Conservation (phyloP, 2,888 invertebrate genomes). For the Microplitis deprimator region DNA sequence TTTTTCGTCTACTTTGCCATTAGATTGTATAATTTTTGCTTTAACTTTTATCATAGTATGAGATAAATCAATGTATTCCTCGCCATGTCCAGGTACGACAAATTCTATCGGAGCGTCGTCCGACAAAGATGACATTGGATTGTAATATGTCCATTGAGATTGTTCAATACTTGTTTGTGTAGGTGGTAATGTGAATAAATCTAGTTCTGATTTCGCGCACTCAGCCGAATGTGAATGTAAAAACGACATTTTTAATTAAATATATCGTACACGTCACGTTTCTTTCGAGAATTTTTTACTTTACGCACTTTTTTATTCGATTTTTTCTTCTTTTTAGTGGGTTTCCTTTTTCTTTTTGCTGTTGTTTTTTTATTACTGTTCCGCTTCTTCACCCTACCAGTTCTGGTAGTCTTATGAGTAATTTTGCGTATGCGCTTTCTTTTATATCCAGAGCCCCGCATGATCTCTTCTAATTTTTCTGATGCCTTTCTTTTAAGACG, state of each 20-base stretch:
- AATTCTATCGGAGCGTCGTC: conserved; percentile 49
- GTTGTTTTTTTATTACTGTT: too few species aligned
- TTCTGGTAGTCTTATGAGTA: background rate
- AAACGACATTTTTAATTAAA: too few species aligned
- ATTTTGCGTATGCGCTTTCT: background rate
- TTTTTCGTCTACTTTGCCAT: background rate
- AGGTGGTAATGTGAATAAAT: conserved; percentile 27
- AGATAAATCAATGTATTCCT: conserved; percentile 53
- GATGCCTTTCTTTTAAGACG: background rate
- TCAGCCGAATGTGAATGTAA: conserved; percentile 6
- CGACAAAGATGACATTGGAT: conserved; percentile 44
- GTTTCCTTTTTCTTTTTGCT: too few species aligned
- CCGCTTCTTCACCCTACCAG: background rate
- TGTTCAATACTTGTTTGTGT: conserved; percentile 31
- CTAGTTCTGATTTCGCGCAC: conserved; percentile 28
- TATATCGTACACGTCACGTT: too few species aligned
- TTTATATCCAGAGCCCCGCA: background rate
- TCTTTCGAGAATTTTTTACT: too few species aligned
- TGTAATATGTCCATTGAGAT: conserved; percentile 50
- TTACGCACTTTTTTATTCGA: too few species aligned
- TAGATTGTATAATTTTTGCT: background rate
- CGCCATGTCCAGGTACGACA: conserved; percentile 49
- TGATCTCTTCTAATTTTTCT: background rate
- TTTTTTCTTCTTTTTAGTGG: too few species aligned
- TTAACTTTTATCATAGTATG: conserved; percentile 47